Evolutionary conservation across 2,113 vertebrate genomes (phyloP), one percentile per base, ranked within the genome.

Genomic region (Haemorhous mexicanus): DNA sequence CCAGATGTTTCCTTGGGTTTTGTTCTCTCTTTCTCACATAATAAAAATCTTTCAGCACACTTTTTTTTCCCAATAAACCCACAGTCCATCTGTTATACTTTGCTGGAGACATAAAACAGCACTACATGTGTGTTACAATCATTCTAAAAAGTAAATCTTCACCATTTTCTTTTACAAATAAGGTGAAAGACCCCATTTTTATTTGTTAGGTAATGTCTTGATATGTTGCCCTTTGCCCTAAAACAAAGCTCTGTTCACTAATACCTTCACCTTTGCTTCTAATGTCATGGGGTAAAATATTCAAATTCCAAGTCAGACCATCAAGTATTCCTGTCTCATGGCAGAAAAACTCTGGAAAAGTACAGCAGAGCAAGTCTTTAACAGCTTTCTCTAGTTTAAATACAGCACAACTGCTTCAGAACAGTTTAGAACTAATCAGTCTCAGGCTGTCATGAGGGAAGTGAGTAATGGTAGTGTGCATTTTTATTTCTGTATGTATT

Each of bases 1-100:
- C 98, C 98, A 98, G 98, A 98, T 98, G 98, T 98, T 98, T 98
- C 97, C 98, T 98, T 98, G 96, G 97, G 98, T 98, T 98, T 98
- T 98, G 98, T 97, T 98, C 97, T 98, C 97, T 98, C 98, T 98
- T 98, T 98, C 97, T 98, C 98, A 98, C 98, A 97, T 98, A 98
- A 98, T 98, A 97, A 97, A 98, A 98, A 98, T 98, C 98, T 98
- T 98, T 98, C 97, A 98, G 96, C 98, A 97, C 97, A 50, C 63
- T 91, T 94, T 92, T 91, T 92, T 83, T 84, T 22, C 78, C 68
- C 75, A 84, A 81, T 90, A 94, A 96, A 95, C 86, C 76, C 89
- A 86, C 85, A 95, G 85, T 94, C 97, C 98, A 98, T 98, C 97
- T 98, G 98, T 97, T 98, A 98, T 96, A 94, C 97, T 97, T 97